Evolutionary conservation across 2,888 invertebrate genomes (phyloP).

Genomic region (Luperina nickerlii): DNA sequence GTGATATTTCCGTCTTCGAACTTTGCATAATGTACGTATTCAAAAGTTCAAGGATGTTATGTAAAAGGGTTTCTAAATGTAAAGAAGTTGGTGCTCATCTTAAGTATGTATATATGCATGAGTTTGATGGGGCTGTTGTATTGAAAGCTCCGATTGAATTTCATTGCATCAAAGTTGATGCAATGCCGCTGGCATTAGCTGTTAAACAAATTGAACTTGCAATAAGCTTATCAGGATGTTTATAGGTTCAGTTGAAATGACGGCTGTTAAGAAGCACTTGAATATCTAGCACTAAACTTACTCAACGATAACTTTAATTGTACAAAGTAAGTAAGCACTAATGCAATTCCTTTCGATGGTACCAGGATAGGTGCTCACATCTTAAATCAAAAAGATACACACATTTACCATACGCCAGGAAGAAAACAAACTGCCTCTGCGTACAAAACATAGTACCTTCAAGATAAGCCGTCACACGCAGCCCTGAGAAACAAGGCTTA

Average conservation of each 20-base stretch:
- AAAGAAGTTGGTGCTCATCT: conserved; percentile 32
- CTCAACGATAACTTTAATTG: conserved; percentile 13
- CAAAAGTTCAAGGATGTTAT: conserved; percentile 54
- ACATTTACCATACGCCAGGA: conserved; percentile 31
- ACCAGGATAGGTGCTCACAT: conserved; percentile 12
- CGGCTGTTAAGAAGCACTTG: neutral
- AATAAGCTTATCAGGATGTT: neutral
- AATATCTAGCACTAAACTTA: neutral
- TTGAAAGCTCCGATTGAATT: conserved; percentile 15
- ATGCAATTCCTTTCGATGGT: conserved; percentile 5
- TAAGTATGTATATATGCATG: conserved; percentile 13
- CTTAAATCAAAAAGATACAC: conserved; percentile 48
- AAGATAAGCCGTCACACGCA: conserved; percentile 61
- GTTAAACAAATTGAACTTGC: conserved; percentile 13
- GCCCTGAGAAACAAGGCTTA: conserved; percentile 59
- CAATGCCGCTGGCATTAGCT: conserved; percentile 1
- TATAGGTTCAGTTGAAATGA: neutral
- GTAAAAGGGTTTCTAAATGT: conserved; percentile 56
- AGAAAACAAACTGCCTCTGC: conserved; percentile 31
- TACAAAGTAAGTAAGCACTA: neutral
- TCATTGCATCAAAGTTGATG: conserved; percentile 1
- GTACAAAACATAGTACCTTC: conserved; percentile 45
- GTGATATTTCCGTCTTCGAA: conserved; percentile 64
- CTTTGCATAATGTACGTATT: conserved; percentile 57
- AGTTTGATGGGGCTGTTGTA: conserved; percentile 17